Percentiles rank a stretch among this genome's conserved stretches.
These are phyloP conservation scores for Agelastica alni DNA, from an alignment of 2,888 invertebrate species.

Conservation along the genomic window DNA sequence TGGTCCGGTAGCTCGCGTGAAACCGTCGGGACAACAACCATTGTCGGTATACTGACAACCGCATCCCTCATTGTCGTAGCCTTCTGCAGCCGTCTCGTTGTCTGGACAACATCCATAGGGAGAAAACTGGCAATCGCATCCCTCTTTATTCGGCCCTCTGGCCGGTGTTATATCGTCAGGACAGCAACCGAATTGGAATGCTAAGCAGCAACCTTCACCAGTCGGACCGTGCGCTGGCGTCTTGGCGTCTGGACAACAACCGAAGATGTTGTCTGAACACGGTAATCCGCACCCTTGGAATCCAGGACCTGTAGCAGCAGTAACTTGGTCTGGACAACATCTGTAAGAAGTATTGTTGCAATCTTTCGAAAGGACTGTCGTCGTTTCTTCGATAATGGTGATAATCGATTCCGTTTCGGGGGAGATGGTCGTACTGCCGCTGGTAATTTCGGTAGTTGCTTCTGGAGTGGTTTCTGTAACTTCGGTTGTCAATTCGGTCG, in stretches of 20 bases:
- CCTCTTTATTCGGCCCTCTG: slow-evolving; percentile 75
- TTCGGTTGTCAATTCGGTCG: slow-evolving; percentile 47
- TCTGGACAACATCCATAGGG: slow-evolving; percentile 87
- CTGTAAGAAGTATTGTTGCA: slow-evolving; percentile 67
- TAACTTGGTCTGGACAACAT: slow-evolving; percentile 74
- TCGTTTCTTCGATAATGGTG: slow-evolving; percentile 15
- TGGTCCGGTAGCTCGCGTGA: slow-evolving; percentile 75
- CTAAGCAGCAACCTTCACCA: slow-evolving; percentile 82
- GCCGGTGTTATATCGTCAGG: slow-evolving; percentile 85
- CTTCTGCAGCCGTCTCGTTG: slow-evolving; percentile 74
- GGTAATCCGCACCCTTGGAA: slow-evolving; percentile 73
- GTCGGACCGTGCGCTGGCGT: slow-evolving; percentile 84
- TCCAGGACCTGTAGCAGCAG: slow-evolving; percentile 60
- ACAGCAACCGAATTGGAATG: slow-evolving; percentile 79
- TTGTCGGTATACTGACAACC: slow-evolving; percentile 73
- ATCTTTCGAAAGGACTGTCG: slow-evolving; percentile 60
- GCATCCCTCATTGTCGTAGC: slow-evolving; percentile 79
- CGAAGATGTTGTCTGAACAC: slow-evolving; percentile 72
- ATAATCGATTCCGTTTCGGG: slow-evolving; percentile 16
- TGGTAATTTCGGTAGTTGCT: slow-evolving; percentile 6
- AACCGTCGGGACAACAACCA: slow-evolving; percentile 86
- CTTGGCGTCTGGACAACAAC: slow-evolving; percentile 85
- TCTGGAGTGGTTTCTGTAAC: slow-evolving; percentile 59
- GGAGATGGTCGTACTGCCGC: slow-evolving; percentile 17
- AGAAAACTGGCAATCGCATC: slow-evolving; percentile 78